Conservation (phyloP, 2,888 invertebrate genomes). For the Cryptocephalus moraei region DNA sequence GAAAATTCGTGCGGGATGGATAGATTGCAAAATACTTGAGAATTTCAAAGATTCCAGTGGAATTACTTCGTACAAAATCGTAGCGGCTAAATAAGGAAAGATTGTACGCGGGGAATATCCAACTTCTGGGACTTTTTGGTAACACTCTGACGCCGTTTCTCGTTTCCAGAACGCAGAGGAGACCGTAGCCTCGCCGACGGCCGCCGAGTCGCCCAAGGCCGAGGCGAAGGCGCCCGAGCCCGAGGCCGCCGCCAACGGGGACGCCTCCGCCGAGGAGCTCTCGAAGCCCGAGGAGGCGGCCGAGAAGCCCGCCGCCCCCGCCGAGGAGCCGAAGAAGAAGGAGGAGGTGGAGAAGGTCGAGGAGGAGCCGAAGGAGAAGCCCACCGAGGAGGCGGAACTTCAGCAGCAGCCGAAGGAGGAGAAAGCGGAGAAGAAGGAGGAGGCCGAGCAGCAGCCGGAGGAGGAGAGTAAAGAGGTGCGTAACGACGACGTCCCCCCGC, state of each 20-base stretch:
- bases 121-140: too few relatives aligned
- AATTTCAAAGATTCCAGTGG: too few relatives aligned
- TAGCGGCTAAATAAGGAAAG: too few relatives aligned
- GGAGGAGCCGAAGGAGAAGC: conserved; percentile 3
- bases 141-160: too few relatives aligned
- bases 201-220: conserved; percentile 26
- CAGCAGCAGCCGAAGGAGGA: conserved; percentile 15
- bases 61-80: too few relatives aligned
- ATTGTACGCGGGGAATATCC: too few relatives aligned
- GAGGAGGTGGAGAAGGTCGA: conserved; percentile 9
- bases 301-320: conserved; percentile 8
- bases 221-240: conserved; percentile 18
- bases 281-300: conserved; percentile 5
- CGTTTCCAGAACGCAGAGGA: conserved; percentile 29
- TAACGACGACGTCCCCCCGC: conserved; percentile 60
- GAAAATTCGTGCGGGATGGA: too few relatives aligned
- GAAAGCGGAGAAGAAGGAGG: conserved; percentile 20
- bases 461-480: conserved; percentile 42
- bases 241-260: conserved; percentile 16
- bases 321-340: conserved; percentile 4
- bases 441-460: conserved; percentile 16
- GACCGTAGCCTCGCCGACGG: conserved; percentile 25
- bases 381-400: conserved; percentile 8
- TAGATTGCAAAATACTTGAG: too few relatives aligned
- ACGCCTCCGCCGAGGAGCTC: conserved; percentile 12